Percentiles rank a stretch among this genome's conserved stretches.
Conservation (phyloP, 1,140 invertebrate species). For the Nymphalis io region DNA sequence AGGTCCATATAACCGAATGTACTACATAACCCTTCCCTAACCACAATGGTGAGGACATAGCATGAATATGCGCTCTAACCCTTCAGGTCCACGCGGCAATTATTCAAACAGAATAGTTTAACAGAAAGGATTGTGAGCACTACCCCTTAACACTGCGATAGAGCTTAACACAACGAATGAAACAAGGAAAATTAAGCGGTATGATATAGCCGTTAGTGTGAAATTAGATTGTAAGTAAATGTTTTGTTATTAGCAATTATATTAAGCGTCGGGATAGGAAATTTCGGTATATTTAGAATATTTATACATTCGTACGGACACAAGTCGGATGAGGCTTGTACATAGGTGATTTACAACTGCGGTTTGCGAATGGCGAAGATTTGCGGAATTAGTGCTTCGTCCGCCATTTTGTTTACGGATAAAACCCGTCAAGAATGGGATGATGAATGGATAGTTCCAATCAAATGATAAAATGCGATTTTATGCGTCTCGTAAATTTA, state of each 20-base stretch:
- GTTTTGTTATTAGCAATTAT: constrained; percentile 19
- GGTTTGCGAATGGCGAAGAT: constrained; percentile 52
- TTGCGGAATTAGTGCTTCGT: constrained; percentile 69
- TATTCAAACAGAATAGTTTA: constrained; percentile 81
- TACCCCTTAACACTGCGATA: constrained; percentile 36
- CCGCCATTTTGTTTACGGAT: constrained; percentile 57
- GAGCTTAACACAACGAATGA: constrained; percentile 4
- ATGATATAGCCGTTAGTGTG: background rate
- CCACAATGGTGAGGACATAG: constrained; percentile 71
- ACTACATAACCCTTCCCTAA: constrained; percentile 56
- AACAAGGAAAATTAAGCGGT: constrained; percentile 32
- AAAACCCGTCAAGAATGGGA: constrained; percentile 15
- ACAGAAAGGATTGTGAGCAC: constrained; percentile 79
- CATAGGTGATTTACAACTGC: constrained; percentile 74
- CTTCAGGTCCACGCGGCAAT: constrained; percentile 79
- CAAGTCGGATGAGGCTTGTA: constrained; percentile 65
- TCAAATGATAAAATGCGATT: constrained; percentile 11
- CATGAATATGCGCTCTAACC: constrained; percentile 77
- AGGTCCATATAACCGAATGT: constrained; percentile 40
- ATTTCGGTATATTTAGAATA: constrained; percentile 77
- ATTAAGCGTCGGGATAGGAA: constrained; percentile 45
- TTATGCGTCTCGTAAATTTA: background rate
- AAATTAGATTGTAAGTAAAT: constrained; percentile 14
- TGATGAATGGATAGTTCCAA: constrained; percentile 21
- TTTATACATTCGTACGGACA: constrained; percentile 76